Evolutionary conservation across 1,140 invertebrate genomes (phyloP), one percentile per base, ranked within the genome.

Genomic region (Hypsibius dujardini): DNA sequence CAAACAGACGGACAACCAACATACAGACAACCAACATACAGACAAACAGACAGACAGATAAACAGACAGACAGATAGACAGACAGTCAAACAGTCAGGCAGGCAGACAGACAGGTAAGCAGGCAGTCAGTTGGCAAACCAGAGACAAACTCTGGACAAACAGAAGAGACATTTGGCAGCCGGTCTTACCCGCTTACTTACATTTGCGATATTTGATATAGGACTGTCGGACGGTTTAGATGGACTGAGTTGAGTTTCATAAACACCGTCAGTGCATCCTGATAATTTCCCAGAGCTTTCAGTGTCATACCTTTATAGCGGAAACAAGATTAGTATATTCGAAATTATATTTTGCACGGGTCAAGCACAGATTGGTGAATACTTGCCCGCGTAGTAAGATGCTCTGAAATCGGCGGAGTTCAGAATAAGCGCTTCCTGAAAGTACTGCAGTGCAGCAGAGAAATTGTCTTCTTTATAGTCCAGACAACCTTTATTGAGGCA

Each of bases 261-360:
- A 67, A 67, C 12, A 67, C 42, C 42, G 62, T 45, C 62, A 67
- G 12, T 45, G 62, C 62, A 42, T 67, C 62, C 62, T 67, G 62
- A 12, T 12, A 42, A 67, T 45, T 67, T 42, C 62, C 62, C 3
- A 67, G 62, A 42, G 12, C 62, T 12, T 45, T 67, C 12, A 67
- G 42, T 15, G 62, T 42, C 12, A 67, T 12, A 7, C 62, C 62
- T 67, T 7, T 15, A 15, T 28, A 28, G 28, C 28, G 28, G 28
- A 28, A 28, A 28, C 28, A 12, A 67, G 62, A 67, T 7, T 7
- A 42, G 62, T 0, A 7, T 15, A 42, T 67, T 7, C 12, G 3
- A 15, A 67, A 12, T 67, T 42, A 7, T n/a, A 56, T 67, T 42
- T 67, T 3, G 42, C 42, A 67, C 12, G 12, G 42, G 42, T 0